phyloP scores from a whole-genome alignment of 2,888 invertebrate species.

The Rhagonycha lutea region DNA sequence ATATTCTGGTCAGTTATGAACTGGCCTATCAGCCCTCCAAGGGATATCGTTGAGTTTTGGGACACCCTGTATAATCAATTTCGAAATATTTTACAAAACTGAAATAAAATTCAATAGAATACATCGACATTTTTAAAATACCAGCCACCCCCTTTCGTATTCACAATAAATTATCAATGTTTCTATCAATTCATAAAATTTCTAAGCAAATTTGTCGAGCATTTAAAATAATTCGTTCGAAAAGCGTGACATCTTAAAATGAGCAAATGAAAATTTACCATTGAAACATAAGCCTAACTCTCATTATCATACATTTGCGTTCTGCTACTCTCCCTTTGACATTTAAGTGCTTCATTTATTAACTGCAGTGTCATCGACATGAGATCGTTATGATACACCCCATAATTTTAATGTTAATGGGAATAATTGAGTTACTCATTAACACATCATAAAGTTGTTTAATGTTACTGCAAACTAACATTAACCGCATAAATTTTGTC shows the following conservation, averaged over 20 bases:
- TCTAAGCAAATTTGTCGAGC: neutral
- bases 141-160: neutral
- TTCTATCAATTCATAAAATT: neutral
- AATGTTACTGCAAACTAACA: neutral
- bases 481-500: neutral
- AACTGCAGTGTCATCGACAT: conserved; percentile 9
- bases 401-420: conserved; percentile 13
- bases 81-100: neutral
- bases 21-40: too few species aligned
- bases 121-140: neutral
- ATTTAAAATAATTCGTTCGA: neutral
- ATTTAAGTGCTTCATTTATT: conserved; percentile 9
- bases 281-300: neutral
- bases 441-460: conserved; percentile 8
- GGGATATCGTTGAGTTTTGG: too few species aligned
- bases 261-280: neutral
- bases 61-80: too few species aligned
- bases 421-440: conserved; percentile 9
- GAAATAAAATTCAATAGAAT: neutral
- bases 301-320: conserved; percentile 3
- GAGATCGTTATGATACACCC: conserved; percentile 11
- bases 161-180: neutral
- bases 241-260: neutral
- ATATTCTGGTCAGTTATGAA: too few species aligned
- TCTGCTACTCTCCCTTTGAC: conserved; percentile 4